Evolutionary conservation across 2,888 invertebrate genomes (phyloP), one percentile per base, ranked within the genome.

Genomic region (Eudasyphora cyanicolor): DNA sequence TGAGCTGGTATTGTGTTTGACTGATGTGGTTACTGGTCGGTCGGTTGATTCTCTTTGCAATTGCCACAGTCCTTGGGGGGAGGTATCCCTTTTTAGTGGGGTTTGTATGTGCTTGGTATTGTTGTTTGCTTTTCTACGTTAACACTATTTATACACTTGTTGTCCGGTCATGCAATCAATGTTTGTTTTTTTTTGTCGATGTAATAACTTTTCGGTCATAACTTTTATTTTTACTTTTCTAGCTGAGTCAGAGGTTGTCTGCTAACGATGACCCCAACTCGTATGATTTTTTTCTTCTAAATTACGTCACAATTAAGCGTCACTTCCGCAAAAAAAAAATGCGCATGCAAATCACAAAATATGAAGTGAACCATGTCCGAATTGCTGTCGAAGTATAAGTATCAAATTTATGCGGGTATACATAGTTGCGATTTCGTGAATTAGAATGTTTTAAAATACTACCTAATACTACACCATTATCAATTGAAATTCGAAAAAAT

Each of bases 41-140:
- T n/a, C n/a, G n/a, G n/a, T 64, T 57, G 62, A 12, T 38, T 49
- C 10, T 29, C 57, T 70, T 42, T 54, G 38, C 24, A 71, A 45
- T 17, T 57, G 67, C 49, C 49, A 54, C 24, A 79, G 35, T 79
- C 76, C 76, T 69, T n/a, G n/a, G 27, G 71, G 76, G 51, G 70
- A 71, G 70, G n/a, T 64, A 10, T 19, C 10, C n/a, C 29, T 32
- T 60, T 2, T n/a, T 60, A 29, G 7, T 29, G 6, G 24, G 49
- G 60, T 70, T 75, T 75, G 62, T 19, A 32, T 71, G 35, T 49
- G 49, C 57, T n/a, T 35, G 19, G 3, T 45, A n/a, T 8, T 42
- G 17, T 42, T 19, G 54, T n/a, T n/a, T n/a, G n/a, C n/a, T n/a
- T n/a, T n/a, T n/a, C n/a, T 45, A 45, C n/a, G 2, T 71, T 57